Evolutionary conservation across 2,797 vertebrate species (phyloP).

Genomic region (Enteromius afrohamiltoni): DNA sequence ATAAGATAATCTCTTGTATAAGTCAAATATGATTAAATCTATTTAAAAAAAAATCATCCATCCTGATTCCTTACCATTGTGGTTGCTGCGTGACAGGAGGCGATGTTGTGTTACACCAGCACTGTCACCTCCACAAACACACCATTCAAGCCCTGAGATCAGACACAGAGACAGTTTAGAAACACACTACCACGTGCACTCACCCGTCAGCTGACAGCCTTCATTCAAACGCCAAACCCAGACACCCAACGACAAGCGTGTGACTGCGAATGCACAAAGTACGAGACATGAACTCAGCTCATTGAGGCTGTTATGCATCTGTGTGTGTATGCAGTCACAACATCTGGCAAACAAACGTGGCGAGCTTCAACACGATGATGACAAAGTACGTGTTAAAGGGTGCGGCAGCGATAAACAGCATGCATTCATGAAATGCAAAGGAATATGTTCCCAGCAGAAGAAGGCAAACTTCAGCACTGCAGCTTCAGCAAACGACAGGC

Average conservation of each 20-base stretch:
- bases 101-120: conserved; percentile 78
- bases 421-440: not conserved
- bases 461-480: conserved; percentile 37
- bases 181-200: not conserved
- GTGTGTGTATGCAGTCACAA: not conserved
- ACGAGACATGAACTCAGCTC: conserved; percentile 11
- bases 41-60: not conserved
- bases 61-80: conserved; percentile 76
- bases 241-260: not conserved
- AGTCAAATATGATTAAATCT: not conserved
- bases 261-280: not conserved
- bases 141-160: conserved; percentile 81
- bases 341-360: not conserved
- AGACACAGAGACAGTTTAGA: conserved; percentile 49
- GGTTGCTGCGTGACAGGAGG: conserved; percentile 77
- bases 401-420: not conserved
- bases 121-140: conserved; percentile 78
- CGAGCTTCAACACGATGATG: not conserved
- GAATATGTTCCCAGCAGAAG: not conserved
- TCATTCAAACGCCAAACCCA: not conserved
- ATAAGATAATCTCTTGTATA: no score
- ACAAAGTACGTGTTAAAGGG: not conserved
- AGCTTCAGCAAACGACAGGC: conserved; percentile 33
- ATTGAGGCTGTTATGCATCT: conserved; percentile 15
- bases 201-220: not conserved